Evolutionary conservation across 2,797 vertebrate genomes (phyloP).

Genomic region (Sebastes trivittatus): DNA sequence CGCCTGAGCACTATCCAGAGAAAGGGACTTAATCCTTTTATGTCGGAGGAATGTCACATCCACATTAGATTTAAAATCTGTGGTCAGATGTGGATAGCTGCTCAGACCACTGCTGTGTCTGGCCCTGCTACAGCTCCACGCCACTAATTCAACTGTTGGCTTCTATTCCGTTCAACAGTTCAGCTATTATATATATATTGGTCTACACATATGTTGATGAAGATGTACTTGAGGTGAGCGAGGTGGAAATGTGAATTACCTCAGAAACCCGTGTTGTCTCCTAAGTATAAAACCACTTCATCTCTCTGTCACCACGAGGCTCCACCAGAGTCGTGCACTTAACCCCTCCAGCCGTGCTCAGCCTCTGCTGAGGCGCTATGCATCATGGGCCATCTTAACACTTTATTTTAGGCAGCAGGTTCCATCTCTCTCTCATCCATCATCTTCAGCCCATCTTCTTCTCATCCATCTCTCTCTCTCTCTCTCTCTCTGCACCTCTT

Average conservation of each 20-base stretch:
- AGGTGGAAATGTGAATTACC: neutral
- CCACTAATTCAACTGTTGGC: neutral
- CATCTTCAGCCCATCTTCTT: conserved; percentile 15
- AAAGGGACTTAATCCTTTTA: neutral
- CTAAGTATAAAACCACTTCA: conserved; percentile 16
- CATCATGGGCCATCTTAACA: conserved; percentile 22
- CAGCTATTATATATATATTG: neutral
- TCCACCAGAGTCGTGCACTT: neutral
- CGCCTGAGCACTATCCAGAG: neutral
- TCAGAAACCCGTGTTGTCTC: neutral
- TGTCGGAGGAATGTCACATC: neutral
- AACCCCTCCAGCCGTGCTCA: neutral
- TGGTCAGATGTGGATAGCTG: neutral
- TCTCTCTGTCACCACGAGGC: conserved; percentile 31
- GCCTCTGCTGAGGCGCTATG: neutral
- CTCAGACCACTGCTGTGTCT: neutral
- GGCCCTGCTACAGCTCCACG: neutral
- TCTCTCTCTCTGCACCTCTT: neutral
- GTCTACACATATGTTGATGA: neutral
- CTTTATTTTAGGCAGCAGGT: conserved; percentile 13
- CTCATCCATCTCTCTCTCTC: conserved; percentile 13
- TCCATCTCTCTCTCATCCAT: conserved; percentile 7
- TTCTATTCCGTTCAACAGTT: neutral
- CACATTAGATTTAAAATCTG: too few relatives aligned
- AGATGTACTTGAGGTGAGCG: neutral